Base-by-base conservation (phyloP, 2,113 vertebrate species). In the Amphiprion ocellaris region DNA sequence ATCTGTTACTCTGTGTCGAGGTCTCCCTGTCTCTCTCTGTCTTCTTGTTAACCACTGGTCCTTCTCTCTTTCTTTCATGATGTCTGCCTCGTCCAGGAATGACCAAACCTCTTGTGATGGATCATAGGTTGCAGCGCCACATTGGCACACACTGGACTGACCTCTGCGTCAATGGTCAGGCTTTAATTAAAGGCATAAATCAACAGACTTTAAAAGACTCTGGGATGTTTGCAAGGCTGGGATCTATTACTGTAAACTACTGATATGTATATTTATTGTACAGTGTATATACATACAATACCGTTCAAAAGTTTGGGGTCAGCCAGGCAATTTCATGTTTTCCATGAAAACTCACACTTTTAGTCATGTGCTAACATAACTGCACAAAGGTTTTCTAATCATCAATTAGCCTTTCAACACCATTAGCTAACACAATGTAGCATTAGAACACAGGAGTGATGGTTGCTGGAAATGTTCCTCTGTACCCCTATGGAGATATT, bases 121-220 rank as follows among this genome's bases (percentile, higher is more conserved):
- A 82, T 89, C 66, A 59, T 37, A 21, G 23, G 58, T 52, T 63
- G 73, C 49, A 84, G 82, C 80, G 68, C 81, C 81, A 84, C 61
- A 68, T 9, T 62, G 69, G 82, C 74, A 74, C 66, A 70, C 76
- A 74, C 69, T 37, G 28, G 33, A 65, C 81, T 77, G 26, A 86
- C 77, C 82, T 76, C 65, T 39, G 59, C 56, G 64, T 54, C n/a
- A 10, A 53, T 17, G 63, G 26, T 26, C 16, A 5, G 30, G 16
- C 65, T 75, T 85, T 88, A 85, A 90, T 90, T 86, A 84, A 88
- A 90, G 33, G 50, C 23, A n/a, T 82, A 71, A 81, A 88, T 90
- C 61, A 69, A 46, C 54, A 8, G 46, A 58, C 69, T 74, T 30
- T 64, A 74, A 69, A 16, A 58, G 74, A 69, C 0, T 16, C 17